Evolutionary conservation across 2,113 vertebrate genomes (phyloP).

Genomic region (Amblyornis subalaris): DNA sequence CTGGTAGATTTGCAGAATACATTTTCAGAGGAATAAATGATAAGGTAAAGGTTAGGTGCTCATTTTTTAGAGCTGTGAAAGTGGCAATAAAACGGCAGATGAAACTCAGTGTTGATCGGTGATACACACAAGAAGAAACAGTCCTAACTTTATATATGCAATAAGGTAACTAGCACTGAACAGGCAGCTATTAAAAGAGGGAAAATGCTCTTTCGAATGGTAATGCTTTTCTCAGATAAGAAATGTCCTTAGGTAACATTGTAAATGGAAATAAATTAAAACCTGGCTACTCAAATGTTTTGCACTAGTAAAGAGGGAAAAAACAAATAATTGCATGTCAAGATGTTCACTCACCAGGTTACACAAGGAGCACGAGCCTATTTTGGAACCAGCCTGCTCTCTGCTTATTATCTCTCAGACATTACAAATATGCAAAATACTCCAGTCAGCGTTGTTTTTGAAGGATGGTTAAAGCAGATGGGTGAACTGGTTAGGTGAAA

Average conservation of each 20-base stretch:
- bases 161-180: not conserved
- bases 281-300: slow-evolving; percentile 15
- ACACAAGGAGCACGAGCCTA: slow-evolving; percentile 4
- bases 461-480: not conserved
- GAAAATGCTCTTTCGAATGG: not conserved
- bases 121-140: slow-evolving; percentile 8
- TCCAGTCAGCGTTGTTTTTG: not conserved
- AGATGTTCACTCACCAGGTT: slow-evolving; percentile 33
- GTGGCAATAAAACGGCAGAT: slow-evolving; percentile 13
- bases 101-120: slow-evolving; percentile 17
- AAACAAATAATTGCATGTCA: slow-evolving; percentile 40
- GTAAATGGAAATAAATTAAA: slow-evolving; percentile 60
- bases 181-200: not conserved
- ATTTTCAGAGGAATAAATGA: slow-evolving; percentile 18
- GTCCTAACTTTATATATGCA: slow-evolving; percentile 18
- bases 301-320: not conserved
- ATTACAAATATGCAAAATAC: slow-evolving; percentile 34
- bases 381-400: slow-evolving; percentile 13
- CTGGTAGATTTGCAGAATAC: not conserved
- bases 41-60: slow-evolving; percentile 32
- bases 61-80: slow-evolving; percentile 12
- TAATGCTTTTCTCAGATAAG: slow-evolving; percentile 47
- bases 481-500: not conserved
- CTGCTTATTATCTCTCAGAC: slow-evolving; percentile 1
- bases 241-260: slow-evolving; percentile 45